A percentile compares a stretch with the other conserved stretches of the same genome.
phyloP scores from a whole-genome alignment of 2,888 invertebrate genomes.

The Microchrysa polita region DNA sequence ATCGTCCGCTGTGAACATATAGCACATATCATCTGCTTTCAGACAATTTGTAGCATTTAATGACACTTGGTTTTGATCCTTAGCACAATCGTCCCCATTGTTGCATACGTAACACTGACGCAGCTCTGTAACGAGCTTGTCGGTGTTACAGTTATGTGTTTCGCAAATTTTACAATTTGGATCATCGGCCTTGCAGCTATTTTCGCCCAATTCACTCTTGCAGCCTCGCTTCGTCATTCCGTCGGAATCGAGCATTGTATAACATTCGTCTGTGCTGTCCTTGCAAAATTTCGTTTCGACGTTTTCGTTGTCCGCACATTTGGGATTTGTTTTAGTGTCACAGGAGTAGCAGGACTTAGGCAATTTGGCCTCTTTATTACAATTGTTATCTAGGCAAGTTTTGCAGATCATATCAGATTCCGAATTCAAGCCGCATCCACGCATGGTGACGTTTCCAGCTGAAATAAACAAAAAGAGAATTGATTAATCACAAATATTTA shows the following conservation, averaged over 20 bases:
- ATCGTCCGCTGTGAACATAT: conserved; percentile 49
- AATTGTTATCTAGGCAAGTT: neutral
- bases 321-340: conserved; percentile 44
- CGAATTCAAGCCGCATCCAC: conserved; percentile 13
- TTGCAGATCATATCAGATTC: conserved; percentile 3
- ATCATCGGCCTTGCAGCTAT: conserved; percentile 38
- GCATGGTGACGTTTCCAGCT: conserved; percentile 8
- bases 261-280: conserved; percentile 51
- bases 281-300: conserved; percentile 52
- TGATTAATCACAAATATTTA: too few species aligned
- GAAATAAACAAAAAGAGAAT: too few species aligned
- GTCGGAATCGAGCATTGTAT: conserved; percentile 51
- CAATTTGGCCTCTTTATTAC: neutral
- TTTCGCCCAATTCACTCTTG: conserved; percentile 47
- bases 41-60: conserved; percentile 49
- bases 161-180: neutral
- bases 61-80: neutral
- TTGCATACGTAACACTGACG: conserved; percentile 53
- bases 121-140: conserved; percentile 52
- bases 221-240: conserved; percentile 53
- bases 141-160: conserved; percentile 53
- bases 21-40: conserved; percentile 53
- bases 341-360: conserved; percentile 52
- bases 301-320: conserved; percentile 51
- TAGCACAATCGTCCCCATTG: conserved; percentile 48